phyloP scores from a whole-genome alignment of 2,797 vertebrate genomes.

The Fistularia commersonii region DNA sequence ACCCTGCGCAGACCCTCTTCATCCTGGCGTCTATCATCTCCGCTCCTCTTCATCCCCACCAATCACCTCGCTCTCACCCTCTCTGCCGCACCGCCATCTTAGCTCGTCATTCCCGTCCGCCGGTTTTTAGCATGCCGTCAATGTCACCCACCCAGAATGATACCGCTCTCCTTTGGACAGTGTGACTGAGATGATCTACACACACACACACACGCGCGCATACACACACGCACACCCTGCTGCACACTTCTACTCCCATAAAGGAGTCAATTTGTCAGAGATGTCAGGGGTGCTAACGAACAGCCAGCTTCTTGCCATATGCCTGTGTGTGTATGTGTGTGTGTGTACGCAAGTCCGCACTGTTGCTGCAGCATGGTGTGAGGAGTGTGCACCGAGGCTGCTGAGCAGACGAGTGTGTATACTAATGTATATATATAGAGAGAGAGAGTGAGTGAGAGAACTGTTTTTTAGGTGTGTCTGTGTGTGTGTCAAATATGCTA shows the following conservation, averaged over 20 bases:
- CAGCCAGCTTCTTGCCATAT: conserved; percentile 62
- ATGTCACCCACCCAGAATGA: conserved; percentile 48
- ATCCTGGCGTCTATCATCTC: conserved; percentile 2
- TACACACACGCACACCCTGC: conserved; percentile 6
- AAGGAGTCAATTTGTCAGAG: conserved; percentile 81
- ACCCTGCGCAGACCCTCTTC: no score
- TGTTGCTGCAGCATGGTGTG: conserved; percentile 43
- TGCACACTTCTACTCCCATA: conserved; percentile 74
- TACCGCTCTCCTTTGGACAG: conserved; percentile 25
- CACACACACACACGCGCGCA: conserved; percentile 6
- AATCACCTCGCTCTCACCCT: background rate
- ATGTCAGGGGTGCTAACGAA: conserved; percentile 74
- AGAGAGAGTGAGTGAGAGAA: no score
- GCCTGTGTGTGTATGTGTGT: conserved; percentile 27
- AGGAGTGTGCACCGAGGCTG: conserved; percentile 47
- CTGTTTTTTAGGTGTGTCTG: no score
- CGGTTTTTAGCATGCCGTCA: conserved; percentile 22
- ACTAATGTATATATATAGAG: conserved; percentile 20
- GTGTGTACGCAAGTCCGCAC: conserved; percentile 13
- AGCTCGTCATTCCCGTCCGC: conserved; percentile 21
- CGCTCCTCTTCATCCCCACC: background rate
- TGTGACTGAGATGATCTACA: conserved; percentile 60
- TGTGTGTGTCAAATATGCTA: conserved; percentile 28
- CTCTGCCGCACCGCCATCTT: conserved; percentile 36
- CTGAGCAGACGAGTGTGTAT: conserved; percentile 37